These are phyloP conservation scores for Drosophila heteroneura DNA, from an alignment of 2,888 invertebrate species.

Conservation along the genomic window DNA sequence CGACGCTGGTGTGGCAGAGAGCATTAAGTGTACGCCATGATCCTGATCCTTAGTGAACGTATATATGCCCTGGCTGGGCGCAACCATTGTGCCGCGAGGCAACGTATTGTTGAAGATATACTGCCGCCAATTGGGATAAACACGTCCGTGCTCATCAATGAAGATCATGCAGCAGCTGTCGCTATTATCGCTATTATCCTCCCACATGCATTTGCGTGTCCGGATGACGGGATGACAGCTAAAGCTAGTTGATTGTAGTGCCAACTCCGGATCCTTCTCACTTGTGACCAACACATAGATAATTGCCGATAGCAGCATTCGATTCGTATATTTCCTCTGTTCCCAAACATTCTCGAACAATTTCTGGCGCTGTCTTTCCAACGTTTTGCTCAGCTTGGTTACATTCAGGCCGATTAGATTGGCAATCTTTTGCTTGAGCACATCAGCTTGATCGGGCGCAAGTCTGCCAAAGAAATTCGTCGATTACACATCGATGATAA, in stretches of 20 bases:
- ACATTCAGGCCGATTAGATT: constrained; percentile 46
- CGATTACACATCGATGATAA: neutral
- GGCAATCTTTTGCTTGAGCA: constrained; percentile 61
- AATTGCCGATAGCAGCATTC: constrained; percentile 74
- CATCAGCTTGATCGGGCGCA: constrained; percentile 59
- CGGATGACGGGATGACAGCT: constrained; percentile 78
- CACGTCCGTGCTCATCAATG: constrained; percentile 82
- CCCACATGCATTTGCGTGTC: constrained; percentile 75
- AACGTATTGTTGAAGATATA: constrained; percentile 85
- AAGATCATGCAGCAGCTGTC: constrained; percentile 80
- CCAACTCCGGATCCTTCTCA: constrained; percentile 50
- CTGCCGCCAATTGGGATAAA: constrained; percentile 85
- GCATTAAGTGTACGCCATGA: constrained; percentile 66
- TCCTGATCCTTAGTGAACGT: constrained; percentile 42
- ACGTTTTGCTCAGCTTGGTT: neutral
- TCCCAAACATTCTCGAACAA: constrained; percentile 74
- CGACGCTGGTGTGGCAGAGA: constrained; percentile 71
- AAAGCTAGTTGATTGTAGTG: constrained; percentile 58
- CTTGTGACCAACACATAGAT: constrained; percentile 75
- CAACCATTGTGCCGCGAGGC: constrained; percentile 77
- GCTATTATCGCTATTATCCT: constrained; percentile 60
- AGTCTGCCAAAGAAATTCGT: constrained; percentile 31
- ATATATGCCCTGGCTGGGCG: constrained; percentile 85
- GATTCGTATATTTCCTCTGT: constrained; percentile 77
- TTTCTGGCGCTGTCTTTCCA: constrained; percentile 55